Percentiles rank a stretch among this genome's conserved stretches.
phyloP scores from a whole-genome alignment of 1,140 invertebrate genomes.

The Rhagoletis zephyria region DNA sequence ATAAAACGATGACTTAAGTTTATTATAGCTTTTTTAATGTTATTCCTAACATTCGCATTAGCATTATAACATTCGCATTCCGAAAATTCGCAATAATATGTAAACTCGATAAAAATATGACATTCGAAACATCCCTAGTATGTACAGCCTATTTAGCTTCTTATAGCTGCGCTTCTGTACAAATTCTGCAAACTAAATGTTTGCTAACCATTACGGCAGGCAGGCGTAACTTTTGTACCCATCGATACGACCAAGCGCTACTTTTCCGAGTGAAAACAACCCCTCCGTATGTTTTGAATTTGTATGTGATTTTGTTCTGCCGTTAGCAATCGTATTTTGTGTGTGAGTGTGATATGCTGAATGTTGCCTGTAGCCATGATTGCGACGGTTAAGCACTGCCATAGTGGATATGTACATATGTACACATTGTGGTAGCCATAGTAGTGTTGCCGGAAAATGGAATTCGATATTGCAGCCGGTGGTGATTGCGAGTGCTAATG shows the following conservation, averaged over 20 bases:
- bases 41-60: too few relatives aligned
- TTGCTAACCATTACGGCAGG: not conserved
- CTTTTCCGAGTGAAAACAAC: constrained; percentile 41
- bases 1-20: too few relatives aligned
- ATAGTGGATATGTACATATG: constrained; percentile 28
- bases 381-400: constrained; percentile 9
- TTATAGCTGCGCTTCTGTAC: not conserved
- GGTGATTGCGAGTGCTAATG: constrained; percentile 29
- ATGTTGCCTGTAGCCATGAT: constrained; percentile 17
- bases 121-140: too few relatives aligned
- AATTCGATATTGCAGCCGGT: not conserved
- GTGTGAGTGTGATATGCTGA: not conserved
- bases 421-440: not conserved
- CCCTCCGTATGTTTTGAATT: constrained; percentile 13
- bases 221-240: not conserved
- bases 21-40: too few relatives aligned
- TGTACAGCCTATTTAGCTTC: too few relatives aligned
- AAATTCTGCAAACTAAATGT: not conserved
- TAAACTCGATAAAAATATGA: too few relatives aligned
- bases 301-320: not conserved
- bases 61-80: too few relatives aligned
- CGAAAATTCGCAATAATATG: too few relatives aligned
- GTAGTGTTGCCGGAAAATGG: constrained; percentile 9
- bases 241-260: not conserved
- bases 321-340: not conserved